phyloP scores from a whole-genome alignment of 2,113 vertebrate genomes.

The Cynocephalus volans region DNA sequence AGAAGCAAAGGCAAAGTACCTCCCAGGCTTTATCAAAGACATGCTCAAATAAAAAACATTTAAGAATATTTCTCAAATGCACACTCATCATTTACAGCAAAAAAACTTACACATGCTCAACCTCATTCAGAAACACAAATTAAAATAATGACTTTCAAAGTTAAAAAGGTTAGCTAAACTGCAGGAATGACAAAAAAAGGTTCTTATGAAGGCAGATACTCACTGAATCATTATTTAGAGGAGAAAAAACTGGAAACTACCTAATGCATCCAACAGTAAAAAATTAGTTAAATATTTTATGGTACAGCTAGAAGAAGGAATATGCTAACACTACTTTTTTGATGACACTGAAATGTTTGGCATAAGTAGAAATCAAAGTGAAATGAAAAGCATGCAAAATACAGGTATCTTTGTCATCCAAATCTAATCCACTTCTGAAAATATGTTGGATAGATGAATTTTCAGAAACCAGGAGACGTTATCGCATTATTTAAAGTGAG shows the following conservation, averaged over 20 bases:
- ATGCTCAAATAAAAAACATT: neutral
- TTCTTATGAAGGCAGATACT: neutral
- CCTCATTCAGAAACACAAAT: constrained; percentile 8
- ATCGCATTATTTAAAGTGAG: neutral
- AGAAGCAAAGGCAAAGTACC: neutral
- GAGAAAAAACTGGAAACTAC: constrained; percentile 14
- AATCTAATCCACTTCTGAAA: constrained; percentile 6
- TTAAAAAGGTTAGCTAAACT: constrained; percentile 6
- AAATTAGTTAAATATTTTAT: constrained; percentile 50
- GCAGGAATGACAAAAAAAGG: neutral
- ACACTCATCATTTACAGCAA: neutral
- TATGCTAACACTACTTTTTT: neutral
- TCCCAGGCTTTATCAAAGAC: neutral
- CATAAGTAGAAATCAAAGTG: constrained; percentile 41
- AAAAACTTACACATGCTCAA: neutral
- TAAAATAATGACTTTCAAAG: constrained; percentile 28
- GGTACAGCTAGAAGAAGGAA: neutral
- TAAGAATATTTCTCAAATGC: neutral
- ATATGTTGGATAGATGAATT: neutral
- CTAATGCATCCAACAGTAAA: constrained; percentile 31
- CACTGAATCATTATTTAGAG: neutral
- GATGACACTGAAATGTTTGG: neutral
- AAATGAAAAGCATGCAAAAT: constrained; percentile 36
- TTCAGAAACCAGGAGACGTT: neutral
- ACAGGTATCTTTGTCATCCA: neutral